Conservation (phyloP, 2,888 invertebrate species). For the Exephanes ischioxanthus region DNA sequence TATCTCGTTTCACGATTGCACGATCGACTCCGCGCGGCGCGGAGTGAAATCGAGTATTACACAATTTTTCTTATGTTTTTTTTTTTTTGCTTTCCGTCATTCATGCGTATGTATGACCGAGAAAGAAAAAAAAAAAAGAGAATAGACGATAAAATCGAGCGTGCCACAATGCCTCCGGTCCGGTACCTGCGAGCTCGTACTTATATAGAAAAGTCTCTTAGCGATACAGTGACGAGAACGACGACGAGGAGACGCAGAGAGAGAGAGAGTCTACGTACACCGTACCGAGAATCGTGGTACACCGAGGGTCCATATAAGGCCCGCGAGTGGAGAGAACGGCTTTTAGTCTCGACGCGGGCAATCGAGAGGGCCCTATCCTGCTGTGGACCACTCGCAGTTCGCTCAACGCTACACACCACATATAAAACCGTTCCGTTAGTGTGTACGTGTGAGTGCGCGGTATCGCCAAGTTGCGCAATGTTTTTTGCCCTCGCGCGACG, state of each 20-base stretch:
- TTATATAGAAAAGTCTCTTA: conserved; percentile 9
- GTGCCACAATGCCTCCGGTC: conserved; percentile 12
- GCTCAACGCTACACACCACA: conserved; percentile 48
- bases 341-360: conserved; percentile 63
- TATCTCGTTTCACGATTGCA: neutral
- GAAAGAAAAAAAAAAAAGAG: neutral
- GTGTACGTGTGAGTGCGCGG: neutral
- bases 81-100: neutral
- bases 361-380: conserved; percentile 53
- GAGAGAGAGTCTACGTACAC: conserved; percentile 23
- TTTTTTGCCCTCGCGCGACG: conserved; percentile 57
- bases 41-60: conserved; percentile 25
- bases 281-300: conserved; percentile 67
- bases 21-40: conserved; percentile 1
- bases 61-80: neutral
- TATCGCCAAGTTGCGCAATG: conserved; percentile 63
- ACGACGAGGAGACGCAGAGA: conserved; percentile 11
- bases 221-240: conserved; percentile 30
- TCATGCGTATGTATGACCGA: conserved; percentile 1
- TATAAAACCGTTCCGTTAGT: conserved; percentile 34
- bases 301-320: conserved; percentile 67
- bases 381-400: conserved; percentile 49
- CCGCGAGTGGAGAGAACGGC: conserved; percentile 63
- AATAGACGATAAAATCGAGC: conserved; percentile 35
- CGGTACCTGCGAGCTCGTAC: conserved; percentile 15